Evolutionary conservation across 2,797 vertebrate genomes (phyloP).

Genomic region (Lutjanus campechanus): DNA sequence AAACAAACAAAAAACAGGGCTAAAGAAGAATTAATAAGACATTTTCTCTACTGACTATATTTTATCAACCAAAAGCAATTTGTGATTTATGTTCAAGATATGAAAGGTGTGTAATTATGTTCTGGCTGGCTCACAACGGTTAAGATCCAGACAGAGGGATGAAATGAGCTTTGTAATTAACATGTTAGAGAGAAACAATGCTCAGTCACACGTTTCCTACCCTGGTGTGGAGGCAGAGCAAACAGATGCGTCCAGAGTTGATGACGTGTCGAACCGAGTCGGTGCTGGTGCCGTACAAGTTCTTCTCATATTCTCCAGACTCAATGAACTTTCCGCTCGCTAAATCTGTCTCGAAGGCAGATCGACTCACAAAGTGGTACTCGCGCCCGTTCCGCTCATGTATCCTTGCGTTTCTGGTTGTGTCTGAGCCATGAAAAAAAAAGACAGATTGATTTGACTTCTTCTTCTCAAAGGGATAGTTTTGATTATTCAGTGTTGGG

Average conservation of each 20-base stretch:
- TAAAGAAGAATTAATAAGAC: not conserved
- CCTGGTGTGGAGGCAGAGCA: conserved; percentile 94
- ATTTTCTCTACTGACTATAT: not conserved
- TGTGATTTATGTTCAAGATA: conserved; percentile 16
- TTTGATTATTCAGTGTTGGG: too few relatives aligned
- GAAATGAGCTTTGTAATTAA: conserved; percentile 23
- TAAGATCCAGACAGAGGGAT: not conserved
- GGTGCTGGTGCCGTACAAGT: conserved; percentile 94
- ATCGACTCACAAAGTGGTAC: conserved; percentile 93
- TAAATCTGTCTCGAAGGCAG: conserved; percentile 91
- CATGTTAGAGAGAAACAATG: conserved; percentile 2
- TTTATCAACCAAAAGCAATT: not conserved
- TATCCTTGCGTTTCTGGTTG: conserved; percentile 90
- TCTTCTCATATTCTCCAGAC: conserved; percentile 95
- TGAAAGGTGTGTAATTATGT: conserved; percentile 19
- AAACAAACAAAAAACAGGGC: not conserved
- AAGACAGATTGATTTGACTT: not conserved
- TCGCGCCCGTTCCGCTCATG: conserved; percentile 93
- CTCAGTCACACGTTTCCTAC: conserved; percentile 73
- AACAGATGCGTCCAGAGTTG: conserved; percentile 95
- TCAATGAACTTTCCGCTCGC: conserved; percentile 94
- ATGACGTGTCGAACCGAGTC: conserved; percentile 93
- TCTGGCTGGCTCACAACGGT: not conserved
- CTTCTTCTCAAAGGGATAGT: too few relatives aligned
- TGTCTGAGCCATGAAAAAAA: conserved; percentile 84